Percentiles rank a stretch among this genome's conserved stretches.
phyloP scores from a whole-genome alignment of 1,140 invertebrate genomes.

The Drosophila ohnishii region DNA sequence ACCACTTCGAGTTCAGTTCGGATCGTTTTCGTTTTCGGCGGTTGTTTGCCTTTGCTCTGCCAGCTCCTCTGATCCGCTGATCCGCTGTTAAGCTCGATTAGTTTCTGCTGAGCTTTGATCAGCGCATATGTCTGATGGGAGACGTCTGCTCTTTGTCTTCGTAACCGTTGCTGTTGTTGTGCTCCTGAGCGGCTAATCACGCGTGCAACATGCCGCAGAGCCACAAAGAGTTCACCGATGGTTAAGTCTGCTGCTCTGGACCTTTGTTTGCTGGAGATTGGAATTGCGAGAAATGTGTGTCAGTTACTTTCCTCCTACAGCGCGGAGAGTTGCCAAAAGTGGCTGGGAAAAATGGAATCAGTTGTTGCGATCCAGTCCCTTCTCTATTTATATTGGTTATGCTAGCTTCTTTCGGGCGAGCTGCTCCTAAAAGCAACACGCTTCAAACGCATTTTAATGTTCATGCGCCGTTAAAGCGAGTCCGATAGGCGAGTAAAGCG shows the following conservation, averaged over 20 bases:
- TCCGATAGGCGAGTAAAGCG: constrained; percentile 45
- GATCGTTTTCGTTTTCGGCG: constrained; percentile 19
- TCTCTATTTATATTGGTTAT: constrained; percentile 13
- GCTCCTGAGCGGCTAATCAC: constrained; percentile 65
- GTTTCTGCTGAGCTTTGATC: constrained; percentile 48
- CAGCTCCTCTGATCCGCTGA: constrained; percentile 27
- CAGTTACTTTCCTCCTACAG: constrained; percentile 27
- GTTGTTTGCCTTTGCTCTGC: constrained; percentile 32
- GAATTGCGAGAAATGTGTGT: constrained; percentile 48
- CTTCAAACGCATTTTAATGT: constrained; percentile 21
- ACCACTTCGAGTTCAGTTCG: constrained; percentile 29
- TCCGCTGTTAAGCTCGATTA: constrained; percentile 52
- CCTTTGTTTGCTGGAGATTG: constrained; percentile 32
- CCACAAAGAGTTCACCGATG: constrained; percentile 47
- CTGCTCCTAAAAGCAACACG: not conserved
- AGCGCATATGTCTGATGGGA: constrained; percentile 74
- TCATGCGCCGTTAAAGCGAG: constrained; percentile 33
- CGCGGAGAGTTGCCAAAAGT: not conserved
- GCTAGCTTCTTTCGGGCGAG: not conserved
- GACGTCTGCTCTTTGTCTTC: constrained; percentile 36
- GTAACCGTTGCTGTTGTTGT: constrained; percentile 20
- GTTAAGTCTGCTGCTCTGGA: constrained; percentile 5
- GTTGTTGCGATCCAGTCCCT: not conserved
- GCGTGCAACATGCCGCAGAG: constrained; percentile 74
- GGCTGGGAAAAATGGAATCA: not conserved